Evolutionary conservation across 2,797 vertebrate species (phyloP).

Genomic region (Ficedula albicollis): DNA sequence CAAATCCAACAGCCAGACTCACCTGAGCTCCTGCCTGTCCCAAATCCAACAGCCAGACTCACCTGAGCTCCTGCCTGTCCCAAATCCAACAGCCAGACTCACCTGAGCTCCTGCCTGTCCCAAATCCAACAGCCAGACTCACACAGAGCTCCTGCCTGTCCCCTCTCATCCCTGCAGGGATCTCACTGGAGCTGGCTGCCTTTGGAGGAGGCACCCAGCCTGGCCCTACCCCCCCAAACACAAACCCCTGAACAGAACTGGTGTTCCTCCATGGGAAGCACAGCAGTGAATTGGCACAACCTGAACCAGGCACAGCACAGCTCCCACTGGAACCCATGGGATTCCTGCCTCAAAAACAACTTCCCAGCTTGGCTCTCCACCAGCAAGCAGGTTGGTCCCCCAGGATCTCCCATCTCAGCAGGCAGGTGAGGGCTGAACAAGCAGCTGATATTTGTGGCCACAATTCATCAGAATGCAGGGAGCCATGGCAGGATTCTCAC

Average conservation of each 20-base stretch:
- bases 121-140: no score
- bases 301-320: background rate
- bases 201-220: background rate
- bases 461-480: background rate
- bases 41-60: fast-evolving
- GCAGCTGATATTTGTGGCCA: background rate
- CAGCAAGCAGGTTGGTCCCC: background rate
- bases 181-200: background rate
- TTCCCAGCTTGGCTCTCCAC: background rate
- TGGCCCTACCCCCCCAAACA: background rate
- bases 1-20: no score
- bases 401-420: background rate
- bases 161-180: background rate
- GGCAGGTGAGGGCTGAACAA: background rate
- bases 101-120: no score
- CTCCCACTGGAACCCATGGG: background rate
- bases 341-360: background rate
- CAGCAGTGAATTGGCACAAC: fast-evolving
- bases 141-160: background rate
- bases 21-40: background rate
- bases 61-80: fast-evolving
- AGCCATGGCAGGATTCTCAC: background rate
- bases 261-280: background rate
- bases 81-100: background rate
- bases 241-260: background rate